phyloP scores from a whole-genome alignment of 2,888 invertebrate species.

The Bombylius discolor region DNA sequence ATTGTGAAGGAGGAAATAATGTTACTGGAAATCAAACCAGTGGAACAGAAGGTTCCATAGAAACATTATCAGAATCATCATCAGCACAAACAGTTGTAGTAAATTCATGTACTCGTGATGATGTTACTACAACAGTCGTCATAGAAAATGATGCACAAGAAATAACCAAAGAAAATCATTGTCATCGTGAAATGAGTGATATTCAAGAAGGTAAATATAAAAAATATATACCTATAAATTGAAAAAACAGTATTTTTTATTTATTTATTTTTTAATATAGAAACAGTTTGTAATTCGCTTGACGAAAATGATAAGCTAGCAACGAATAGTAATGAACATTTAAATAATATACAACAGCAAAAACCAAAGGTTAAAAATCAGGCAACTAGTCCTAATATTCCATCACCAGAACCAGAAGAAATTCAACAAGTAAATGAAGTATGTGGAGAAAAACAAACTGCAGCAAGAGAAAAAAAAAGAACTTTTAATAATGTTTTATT shows the following conservation, averaged over 20 bases:
- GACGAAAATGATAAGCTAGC: conserved; percentile 15
- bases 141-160: conserved; percentile 1
- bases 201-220: conserved; percentile 16
- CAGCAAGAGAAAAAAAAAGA: neutral
- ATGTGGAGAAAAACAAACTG: neutral
- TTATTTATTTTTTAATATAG: neutral
- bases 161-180: conserved; percentile 12
- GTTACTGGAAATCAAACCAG: neutral
- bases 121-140: neutral
- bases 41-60: conserved; percentile 16
- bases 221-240: neutral
- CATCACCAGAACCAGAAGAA: conserved; percentile 18
- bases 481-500: neutral
- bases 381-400: conserved; percentile 37
- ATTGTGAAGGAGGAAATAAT: neutral
- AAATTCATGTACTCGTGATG: conserved; percentile 4
- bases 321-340: neutral
- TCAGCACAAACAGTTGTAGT: conserved; percentile 22
- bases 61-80: conserved; percentile 22
- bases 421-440: conserved; percentile 8
- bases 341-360: conserved; percentile 25
- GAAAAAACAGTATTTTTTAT: neutral
- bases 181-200: conserved; percentile 17
- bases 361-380: conserved; percentile 36
- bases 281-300: conserved; percentile 7